Conservation (phyloP, 2,113 vertebrate species). For the Hymenochirus boettgeri region DNA sequence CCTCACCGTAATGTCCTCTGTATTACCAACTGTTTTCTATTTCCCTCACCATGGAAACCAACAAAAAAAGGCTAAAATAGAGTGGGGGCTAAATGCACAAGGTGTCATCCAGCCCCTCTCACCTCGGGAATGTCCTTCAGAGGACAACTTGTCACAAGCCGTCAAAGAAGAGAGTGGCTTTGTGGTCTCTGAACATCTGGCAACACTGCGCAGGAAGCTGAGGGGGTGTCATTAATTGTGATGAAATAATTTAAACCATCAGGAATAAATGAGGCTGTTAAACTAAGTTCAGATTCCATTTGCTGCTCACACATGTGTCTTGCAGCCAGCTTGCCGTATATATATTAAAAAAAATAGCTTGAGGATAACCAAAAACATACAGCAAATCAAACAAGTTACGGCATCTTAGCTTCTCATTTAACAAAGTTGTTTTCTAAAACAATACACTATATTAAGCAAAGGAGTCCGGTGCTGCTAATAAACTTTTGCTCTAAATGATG, state of each 20-base stretch:
- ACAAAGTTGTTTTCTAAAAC: conserved; percentile 58
- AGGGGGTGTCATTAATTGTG: conserved; percentile 96
- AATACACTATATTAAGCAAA: conserved; percentile 45
- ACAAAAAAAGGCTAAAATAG: conserved; percentile 46
- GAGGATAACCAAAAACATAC: conserved; percentile 69
- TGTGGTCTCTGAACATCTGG: conserved; percentile 97
- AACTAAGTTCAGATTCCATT: conserved; percentile 84
- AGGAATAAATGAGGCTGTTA: conserved; percentile 97
- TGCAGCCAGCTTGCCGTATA: conserved; percentile 66
- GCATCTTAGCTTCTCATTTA: conserved; percentile 60
- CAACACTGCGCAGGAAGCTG: conserved; percentile 78
- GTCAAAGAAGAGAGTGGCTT: conserved; percentile 80
- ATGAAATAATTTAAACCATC: conserved; percentile 99
- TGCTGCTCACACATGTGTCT: conserved; percentile 71
- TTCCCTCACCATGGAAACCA: conserved; percentile 57
- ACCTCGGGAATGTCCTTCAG: conserved; percentile 81
- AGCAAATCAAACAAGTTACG: conserved; percentile 66
- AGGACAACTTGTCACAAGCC: conserved; percentile 85
- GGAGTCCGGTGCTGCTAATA: conserved; percentile 43
- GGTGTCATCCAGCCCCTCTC: conserved; percentile 64
- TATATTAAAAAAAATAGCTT: conserved; percentile 63
- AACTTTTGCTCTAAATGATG: conserved; percentile 38
- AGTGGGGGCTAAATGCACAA: conserved; percentile 62
- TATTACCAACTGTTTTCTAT: conserved; percentile 57
- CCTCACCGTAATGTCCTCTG: conserved; percentile 27